Evolutionary conservation across 1,140 invertebrate genomes (phyloP), one percentile per base, ranked within the genome.

Genomic region (Bicyclus anynana): DNA sequence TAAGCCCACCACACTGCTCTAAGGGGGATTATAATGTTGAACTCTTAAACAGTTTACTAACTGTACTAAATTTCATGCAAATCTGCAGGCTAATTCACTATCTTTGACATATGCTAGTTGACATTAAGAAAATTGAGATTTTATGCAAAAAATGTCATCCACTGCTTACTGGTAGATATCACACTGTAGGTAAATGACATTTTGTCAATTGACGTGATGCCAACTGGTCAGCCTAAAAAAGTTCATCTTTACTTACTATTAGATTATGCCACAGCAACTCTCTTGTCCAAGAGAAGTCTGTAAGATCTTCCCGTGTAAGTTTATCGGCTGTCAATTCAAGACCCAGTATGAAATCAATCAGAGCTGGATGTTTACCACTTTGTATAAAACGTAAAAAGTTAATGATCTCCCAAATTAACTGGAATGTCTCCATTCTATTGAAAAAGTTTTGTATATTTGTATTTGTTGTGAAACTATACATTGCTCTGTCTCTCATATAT

Each of bases 211-310:
- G n/a, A n/a, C n/a, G n/a, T n/a, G n/a, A n/a, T n/a, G n/a, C n/a
- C n/a, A n/a, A n/a, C n/a, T n/a, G n/a, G n/a, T n/a, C n/a, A n/a
- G n/a, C n/a, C n/a, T n/a, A n/a, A n/a, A n/a, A n/a, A n/a, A n/a
- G n/a, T n/a, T n/a, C n/a, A n/a, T n/a, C 1, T 13, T 23, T 18
- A 80, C 90, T 89, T 82, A 93, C 92, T 81, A 93, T 92, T 74
- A 93, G 92, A 66, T 92, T 92, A 73, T 93, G 91, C 92, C 92
- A 93, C 10, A 93, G 74, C 26, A 93, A 64, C 80, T 93, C 92
- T 55, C 93, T 82, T 12, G 92, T 93, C 89, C 92, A 92, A 84
- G 77, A 90, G 74, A 89, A 93, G 90, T 72, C 92, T 84, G 69
- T 91, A 68, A 82, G 85, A 77, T 80, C 90, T 73, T 77, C 89